Base-by-base conservation (phyloP, 2,888 invertebrate genomes). In the Aporophyla nigra region DNA sequence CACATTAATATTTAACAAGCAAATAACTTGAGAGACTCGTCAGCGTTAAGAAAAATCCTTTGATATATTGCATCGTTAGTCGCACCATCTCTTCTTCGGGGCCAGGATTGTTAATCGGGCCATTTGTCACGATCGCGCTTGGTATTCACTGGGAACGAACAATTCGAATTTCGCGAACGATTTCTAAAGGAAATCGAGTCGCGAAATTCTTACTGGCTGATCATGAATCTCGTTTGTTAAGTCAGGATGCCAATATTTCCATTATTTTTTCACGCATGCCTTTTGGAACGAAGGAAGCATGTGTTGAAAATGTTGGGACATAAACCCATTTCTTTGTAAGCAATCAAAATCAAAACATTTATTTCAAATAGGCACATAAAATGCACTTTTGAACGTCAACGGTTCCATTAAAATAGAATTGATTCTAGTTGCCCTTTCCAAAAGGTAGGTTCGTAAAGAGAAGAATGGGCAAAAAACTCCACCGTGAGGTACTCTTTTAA, bases 21-120 rank as follows among this genome's bases (percentile, higher is more conserved):
- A 93, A 92, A 92, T 92, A 92, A 93, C 90, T 87, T 76, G 88
- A 90, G 88, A 91, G 90, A 91, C 91, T 93, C 93, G 92, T 94
- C 94, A 93, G 92, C 89, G 90, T 88, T 91, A 87, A 89, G 93
- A 94, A 94, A 94, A 96, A 96, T 95, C 96, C 95, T 95, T 95
- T 96, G 96, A 96, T 96, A 95, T 95, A 96, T 96, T 93, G 93
- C 93, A 93, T 95, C 96, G 96, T 96, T 96, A 96, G 93, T 93
- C 93, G 94, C 94, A 91, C 95, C 95, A 95, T 96, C 96, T 95
- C 95, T 93, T 90, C 90, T 91, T 90, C 91, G 91, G 90, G 92
- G 92, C 93, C 89, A 68, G 94, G 94, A 94, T 95, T 95, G 95
- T 95, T 96, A 96, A 96, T 96, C 95, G 95, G 90, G 91, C 93